Evolutionary conservation across 2,113 vertebrate genomes (phyloP), one percentile per base, ranked within the genome.

Genomic region (Ammodytes dubius): DNA sequence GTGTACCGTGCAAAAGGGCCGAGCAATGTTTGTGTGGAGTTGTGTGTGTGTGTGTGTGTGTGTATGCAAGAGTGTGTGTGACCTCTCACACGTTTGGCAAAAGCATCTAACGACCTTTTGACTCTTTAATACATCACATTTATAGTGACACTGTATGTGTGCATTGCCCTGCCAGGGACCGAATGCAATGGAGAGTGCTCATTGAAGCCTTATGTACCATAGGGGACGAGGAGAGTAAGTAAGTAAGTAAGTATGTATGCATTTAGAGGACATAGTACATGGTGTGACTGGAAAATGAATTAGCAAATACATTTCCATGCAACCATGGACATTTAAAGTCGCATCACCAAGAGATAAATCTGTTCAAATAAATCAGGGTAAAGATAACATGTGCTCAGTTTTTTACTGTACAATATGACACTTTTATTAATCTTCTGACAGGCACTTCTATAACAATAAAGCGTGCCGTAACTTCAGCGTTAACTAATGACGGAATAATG

Each of bases 71-170:
- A 40, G 47, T 53, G 58, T 8, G 12, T n/a, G 19, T 64, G 60
- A 87, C 69, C 58, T 81, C 27, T 59, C 35, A 6, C 67, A 75
- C 6, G 17, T 60, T 67, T 58, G 54, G 47, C n/a, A 59, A 77
- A 6, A 47, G n/a, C 27, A 4, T 27, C 43, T 43, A 42, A n/a
- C 1, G 57, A 61, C 3, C 17, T 49, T 35, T 27, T 54, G 65
- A 19, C 7, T 77, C 37, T 57, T 81, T 57, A 64, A 53, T 15
- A 45, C 10, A 66, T n/a, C 10, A 42, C 27, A 12, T n/a, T 17
- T 49, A 64, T 2, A 43, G 47, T 3, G 9, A 15, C 47, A 50
- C 2, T 8, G 47, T 27, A 49, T 27, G 60, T 59, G 9, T n/a
- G 46, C 42, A 43, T 57, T 67, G 27, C 27, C 27, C 27, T 27